Base-by-base conservation (phyloP, 2,888 invertebrate species). In the Sipunculus nudus region DNA sequence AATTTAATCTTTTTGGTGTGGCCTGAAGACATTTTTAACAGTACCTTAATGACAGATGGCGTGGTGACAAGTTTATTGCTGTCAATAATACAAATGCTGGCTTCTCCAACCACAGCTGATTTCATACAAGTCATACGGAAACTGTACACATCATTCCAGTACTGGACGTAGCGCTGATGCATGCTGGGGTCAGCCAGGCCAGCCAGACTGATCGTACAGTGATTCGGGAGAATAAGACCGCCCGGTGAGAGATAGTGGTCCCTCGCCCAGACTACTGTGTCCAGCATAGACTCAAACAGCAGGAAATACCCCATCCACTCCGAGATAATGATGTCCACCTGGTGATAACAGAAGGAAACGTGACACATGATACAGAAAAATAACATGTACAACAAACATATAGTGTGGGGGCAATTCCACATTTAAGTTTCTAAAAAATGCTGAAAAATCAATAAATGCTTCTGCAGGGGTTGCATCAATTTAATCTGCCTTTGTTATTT, bases 231-330 rank as follows among this genome's bases (percentile, higher is more conserved):
- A 16, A 72, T 39, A 0, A 89, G 78, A 0, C 96, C 96, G 62
- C 88, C 90, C 29, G 89, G 87, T 54, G 88, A 89, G 6, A 97
- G 87, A 81, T 89, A 92, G 71, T 90, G 88, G 74, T 96, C 91
- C 75, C 83, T 68, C 2, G 83, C 83, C 82, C 91, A 91, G 67
- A 98, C 89, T 13, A 97, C 91, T 79, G 94, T 93, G 78, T 96
- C 96, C 61, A 97, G 82, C 97, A 98, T 98, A 45, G 94, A 96
- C 86, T 98, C 97, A 83, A 94, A 97, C 1, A 97, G 85, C 40
- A 98, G 86, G 81, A 97, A 96, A 82, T 98, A 98, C 0, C 97
- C 97, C 97, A 98, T 98, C 96, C 96, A 98, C 83, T 98, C 97
- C 0, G 96, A 96, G 2, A 98, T 90, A 70, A 98, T 93, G 4